These are phyloP conservation scores for Mus caroli DNA, from an alignment of 2,797 vertebrate species.

Conservation along the genomic window DNA sequence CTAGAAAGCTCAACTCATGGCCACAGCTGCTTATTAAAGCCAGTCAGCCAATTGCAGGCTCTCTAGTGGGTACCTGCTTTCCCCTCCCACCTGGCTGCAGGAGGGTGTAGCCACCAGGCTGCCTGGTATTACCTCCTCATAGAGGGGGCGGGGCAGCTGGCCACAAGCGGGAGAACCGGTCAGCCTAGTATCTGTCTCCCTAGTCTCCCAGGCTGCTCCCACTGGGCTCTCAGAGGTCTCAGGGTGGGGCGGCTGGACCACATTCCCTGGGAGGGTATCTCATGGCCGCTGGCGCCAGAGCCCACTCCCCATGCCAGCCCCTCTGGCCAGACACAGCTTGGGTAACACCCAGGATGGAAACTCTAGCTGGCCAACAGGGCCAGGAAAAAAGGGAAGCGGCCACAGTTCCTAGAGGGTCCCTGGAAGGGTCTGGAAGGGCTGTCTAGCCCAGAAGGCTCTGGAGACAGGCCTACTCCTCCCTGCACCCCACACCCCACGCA, in stretches of 20 bases:
- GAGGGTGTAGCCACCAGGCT: constrained; percentile 60
- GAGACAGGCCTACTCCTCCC: background rate
- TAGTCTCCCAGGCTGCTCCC: background rate
- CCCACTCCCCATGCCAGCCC: background rate
- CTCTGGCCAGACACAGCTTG: constrained; percentile 43
- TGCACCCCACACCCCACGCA: background rate
- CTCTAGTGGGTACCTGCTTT: background rate
- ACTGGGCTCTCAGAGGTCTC: background rate
- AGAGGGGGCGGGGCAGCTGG: constrained; percentile 49
- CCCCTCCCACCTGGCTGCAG: background rate
- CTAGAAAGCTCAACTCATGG: background rate
- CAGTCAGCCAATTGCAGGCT: background rate
- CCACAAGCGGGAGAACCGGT: constrained; percentile 78
- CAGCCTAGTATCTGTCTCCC: constrained; percentile 66
- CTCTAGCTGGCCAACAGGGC: constrained; percentile 27
- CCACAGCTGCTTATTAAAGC: background rate
- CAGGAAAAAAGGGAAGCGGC: background rate
- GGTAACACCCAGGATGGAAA: constrained; percentile 41
- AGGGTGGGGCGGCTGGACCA: constrained; percentile 59
- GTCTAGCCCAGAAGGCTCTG: background rate
- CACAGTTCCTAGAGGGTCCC: background rate
- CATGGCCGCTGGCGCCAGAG: constrained; percentile 72
- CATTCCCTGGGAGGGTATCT: constrained; percentile 83
- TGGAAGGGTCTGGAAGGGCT: background rate
- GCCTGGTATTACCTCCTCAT: constrained; percentile 11